Conservation (phyloP, 2,113 vertebrate species). For the Syngnathus typhle region DNA sequence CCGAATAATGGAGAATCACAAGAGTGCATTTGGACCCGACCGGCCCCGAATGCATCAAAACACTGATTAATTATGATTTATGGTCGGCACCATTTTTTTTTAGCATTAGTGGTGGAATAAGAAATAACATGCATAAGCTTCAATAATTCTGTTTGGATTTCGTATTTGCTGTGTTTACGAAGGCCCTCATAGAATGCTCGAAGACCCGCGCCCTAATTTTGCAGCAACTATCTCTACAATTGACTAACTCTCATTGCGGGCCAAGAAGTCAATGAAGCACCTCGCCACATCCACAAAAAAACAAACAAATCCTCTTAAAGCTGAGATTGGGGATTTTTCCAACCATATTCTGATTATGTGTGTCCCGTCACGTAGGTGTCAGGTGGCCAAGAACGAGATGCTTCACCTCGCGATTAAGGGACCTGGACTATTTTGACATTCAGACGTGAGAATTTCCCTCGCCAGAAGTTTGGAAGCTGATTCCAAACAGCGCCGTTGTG, state of each 20-base stretch:
- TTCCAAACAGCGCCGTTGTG: not conserved
- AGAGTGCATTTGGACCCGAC: not conserved
- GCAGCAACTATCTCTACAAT: slow-evolving; percentile 36
- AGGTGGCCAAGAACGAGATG: not conserved
- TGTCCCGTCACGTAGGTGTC: slow-evolving; percentile 3
- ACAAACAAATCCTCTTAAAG: slow-evolving; percentile 58
- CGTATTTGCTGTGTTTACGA: not conserved
- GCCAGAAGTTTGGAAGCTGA: not conserved
- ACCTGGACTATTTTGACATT: too few relatives aligned
- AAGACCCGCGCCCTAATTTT: not conserved
- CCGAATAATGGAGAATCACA: not conserved
- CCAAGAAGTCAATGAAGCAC: slow-evolving; percentile 47
- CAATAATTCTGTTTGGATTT: too few relatives aligned
- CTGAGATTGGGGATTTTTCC: slow-evolving; percentile 51
- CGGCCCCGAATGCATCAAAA: not conserved
- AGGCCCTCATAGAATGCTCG: not conserved
- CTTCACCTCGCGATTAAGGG: too few relatives aligned
- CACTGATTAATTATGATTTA: not conserved
- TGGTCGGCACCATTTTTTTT: not conserved
- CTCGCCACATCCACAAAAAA: slow-evolving; percentile 28
- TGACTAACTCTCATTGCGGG: slow-evolving; percentile 37
- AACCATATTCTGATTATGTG: slow-evolving; percentile 46
- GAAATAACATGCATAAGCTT: not conserved
- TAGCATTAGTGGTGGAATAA: not conserved
- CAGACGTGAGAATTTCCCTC: not conserved